Percentiles rank a stretch among this genome's conserved stretches.
phyloP scores from a whole-genome alignment of 2,113 vertebrate species.

The Laticauda colubrina region DNA sequence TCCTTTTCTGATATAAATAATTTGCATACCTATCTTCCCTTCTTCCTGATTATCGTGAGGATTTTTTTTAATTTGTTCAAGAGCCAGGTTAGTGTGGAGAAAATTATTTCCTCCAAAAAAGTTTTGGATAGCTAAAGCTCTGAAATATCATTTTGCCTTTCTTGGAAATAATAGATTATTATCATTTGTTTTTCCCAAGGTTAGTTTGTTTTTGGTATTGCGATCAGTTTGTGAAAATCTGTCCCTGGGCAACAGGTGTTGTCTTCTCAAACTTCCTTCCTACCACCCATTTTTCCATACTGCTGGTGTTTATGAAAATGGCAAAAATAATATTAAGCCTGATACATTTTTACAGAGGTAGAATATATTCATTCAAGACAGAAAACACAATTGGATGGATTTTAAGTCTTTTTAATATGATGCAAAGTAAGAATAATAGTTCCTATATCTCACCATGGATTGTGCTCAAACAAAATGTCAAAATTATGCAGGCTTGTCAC shows the following conservation, averaged over 20 bases:
- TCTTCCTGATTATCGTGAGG: neutral
- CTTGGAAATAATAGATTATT: neutral
- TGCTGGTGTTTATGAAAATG: neutral
- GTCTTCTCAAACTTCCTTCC: neutral
- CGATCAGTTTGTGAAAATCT: neutral
- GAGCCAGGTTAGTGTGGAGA: neutral
- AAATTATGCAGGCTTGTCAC: neutral
- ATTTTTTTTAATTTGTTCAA: neutral
- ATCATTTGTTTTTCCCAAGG: neutral
- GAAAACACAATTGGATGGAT: neutral
- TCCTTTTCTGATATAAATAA: neutral
- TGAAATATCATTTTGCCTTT: neutral
- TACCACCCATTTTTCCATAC: neutral
- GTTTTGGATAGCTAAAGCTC: neutral
- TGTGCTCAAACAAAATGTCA: neutral
- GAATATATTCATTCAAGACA: neutral
- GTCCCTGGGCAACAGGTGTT: constrained; percentile 22
- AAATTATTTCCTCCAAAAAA: neutral
- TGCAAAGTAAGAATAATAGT: neutral
- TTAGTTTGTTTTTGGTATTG: constrained; percentile 2
- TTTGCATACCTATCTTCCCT: neutral
- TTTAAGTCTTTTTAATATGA: constrained; percentile 1
- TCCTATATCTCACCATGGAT: neutral
- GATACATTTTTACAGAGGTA: neutral
- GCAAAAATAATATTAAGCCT: neutral